These are phyloP conservation scores for Drosophila fulvimacula DNA, from an alignment of 2,888 invertebrate species.

Conservation along the genomic window DNA sequence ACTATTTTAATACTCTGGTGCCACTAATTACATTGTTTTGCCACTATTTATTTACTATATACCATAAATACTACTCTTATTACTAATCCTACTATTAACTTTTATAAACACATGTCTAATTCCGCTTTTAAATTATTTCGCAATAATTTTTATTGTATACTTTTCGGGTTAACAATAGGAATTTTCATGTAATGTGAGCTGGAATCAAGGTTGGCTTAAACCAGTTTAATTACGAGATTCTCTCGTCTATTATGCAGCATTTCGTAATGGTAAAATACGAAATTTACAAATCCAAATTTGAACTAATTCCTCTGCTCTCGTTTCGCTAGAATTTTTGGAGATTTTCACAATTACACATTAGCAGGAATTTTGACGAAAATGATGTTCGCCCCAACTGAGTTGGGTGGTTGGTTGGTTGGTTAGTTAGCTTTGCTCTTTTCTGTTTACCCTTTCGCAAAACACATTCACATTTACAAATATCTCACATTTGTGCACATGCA, in stretches of 20 bases:
- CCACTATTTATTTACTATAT: too few species aligned
- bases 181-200: background rate
- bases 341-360: conserved; percentile 1
- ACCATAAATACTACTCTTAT: background rate
- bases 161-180: background rate
- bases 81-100: background rate
- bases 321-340: background rate
- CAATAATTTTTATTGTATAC: background rate
- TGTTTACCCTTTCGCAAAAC: background rate
- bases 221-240: background rate
- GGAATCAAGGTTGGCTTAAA: background rate
- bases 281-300: background rate
- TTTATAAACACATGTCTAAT: background rate
- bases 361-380: conserved; percentile 6
- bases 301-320: background rate
- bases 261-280: background rate
- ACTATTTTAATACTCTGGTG: too few species aligned
- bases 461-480: conserved; percentile 2
- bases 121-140: background rate
- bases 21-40: too few species aligned
- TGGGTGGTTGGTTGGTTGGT: background rate
- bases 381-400: background rate
- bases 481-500: background rate
- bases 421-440: background rate
- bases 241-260: background rate